phyloP scores from a whole-genome alignment of 1,140 invertebrate genomes.

The Orchesella cincta region DNA sequence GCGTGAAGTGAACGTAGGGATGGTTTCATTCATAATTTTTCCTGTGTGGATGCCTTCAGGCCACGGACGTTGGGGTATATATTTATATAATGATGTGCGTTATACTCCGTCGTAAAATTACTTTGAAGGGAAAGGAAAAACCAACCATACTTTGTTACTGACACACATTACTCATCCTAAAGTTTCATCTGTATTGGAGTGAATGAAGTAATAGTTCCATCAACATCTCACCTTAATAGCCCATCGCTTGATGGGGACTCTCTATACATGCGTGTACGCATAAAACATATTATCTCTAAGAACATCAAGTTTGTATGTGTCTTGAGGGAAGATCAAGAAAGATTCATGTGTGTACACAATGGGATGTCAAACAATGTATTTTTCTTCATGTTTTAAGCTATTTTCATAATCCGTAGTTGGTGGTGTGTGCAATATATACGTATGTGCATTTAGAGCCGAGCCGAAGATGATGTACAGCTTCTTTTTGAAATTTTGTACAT shows the following conservation, averaged over 20 bases:
- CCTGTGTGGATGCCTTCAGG: conserved; percentile 3
- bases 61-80: conserved; percentile 7
- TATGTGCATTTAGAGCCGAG: too few relatives aligned
- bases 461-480: too few relatives aligned
- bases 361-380: not conserved
- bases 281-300: not conserved
- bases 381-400: not conserved
- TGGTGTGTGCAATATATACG: too few relatives aligned
- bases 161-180: not conserved
- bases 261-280: not conserved
- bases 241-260: too few relatives aligned
- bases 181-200: not conserved
- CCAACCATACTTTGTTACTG: too few relatives aligned
- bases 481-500: too few relatives aligned
- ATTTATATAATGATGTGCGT: not conserved
- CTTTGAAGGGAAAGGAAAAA: too few relatives aligned
- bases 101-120: not conserved
- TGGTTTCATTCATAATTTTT: conserved; percentile 23
- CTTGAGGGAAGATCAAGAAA: not conserved
- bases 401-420: not conserved
- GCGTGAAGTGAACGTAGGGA: not conserved
- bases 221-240: not conserved
- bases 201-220: not conserved
- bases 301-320: not conserved
- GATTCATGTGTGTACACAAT: not conserved